Evolutionary conservation across 2,113 vertebrate species (phyloP).

Genomic region (Symphodus melops): DNA sequence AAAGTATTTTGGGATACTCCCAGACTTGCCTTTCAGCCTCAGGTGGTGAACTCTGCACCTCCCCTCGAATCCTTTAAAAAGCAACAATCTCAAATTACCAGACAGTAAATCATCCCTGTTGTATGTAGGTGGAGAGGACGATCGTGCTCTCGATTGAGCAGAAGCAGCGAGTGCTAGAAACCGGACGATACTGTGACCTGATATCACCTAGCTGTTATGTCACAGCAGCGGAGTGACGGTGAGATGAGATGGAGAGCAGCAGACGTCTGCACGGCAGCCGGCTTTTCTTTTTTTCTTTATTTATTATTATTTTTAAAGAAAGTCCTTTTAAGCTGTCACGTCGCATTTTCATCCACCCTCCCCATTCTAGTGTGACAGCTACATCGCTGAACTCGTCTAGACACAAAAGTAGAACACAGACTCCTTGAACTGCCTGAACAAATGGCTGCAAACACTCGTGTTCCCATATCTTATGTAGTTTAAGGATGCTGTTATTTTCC

Average conservation of each 20-base stretch:
- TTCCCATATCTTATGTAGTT: neutral
- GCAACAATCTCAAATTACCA: slow-evolving; percentile 38
- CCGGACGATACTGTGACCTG: slow-evolving; percentile 15
- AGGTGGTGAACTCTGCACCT: slow-evolving; percentile 18
- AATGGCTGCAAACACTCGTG: neutral
- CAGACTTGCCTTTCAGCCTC: slow-evolving; percentile 27
- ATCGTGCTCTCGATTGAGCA: slow-evolving; percentile 2
- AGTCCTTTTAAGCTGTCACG: slow-evolving; percentile 25
- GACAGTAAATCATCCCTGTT: slow-evolving; percentile 5
- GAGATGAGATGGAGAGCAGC: neutral
- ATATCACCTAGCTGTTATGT: slow-evolving; percentile 30
- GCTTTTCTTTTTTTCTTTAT: no score
- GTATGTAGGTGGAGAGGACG: slow-evolving; percentile 9
- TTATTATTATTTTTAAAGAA: neutral
- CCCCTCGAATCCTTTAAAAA: slow-evolving; percentile 50
- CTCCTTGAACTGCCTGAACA: slow-evolving; percentile 25
- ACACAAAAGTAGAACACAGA: slow-evolving; percentile 1
- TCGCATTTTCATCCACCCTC: neutral
- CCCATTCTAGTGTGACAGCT: slow-evolving; percentile 26
- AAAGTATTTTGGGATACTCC: slow-evolving; percentile 56
- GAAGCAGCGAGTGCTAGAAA: neutral
- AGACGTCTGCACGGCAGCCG: neutral
- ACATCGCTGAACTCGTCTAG: slow-evolving; percentile 17
- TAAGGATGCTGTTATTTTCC: slow-evolving; percentile 1
- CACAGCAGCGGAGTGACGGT: slow-evolving; percentile 21